Conservation (phyloP, 2,113 vertebrate genomes). For the Hystrix cristata region DNA sequence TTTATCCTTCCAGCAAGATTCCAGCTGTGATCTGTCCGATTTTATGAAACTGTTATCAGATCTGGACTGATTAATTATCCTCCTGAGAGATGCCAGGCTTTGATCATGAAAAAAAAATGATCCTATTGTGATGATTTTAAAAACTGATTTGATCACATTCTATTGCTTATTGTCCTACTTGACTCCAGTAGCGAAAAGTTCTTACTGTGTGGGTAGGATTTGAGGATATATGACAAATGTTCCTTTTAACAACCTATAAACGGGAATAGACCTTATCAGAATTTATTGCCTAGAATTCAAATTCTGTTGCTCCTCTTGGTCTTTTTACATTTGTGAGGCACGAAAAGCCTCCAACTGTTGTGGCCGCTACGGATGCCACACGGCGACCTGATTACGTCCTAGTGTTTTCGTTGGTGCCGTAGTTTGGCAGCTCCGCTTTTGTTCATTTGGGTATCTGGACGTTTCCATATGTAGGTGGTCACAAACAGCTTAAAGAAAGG, state of each 20-base stretch:
- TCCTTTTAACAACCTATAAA: slow-evolving; percentile 30
- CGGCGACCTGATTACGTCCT: slow-evolving; percentile 3
- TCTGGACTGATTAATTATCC: slow-evolving; percentile 14
- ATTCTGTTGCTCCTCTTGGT: slow-evolving; percentile 37
- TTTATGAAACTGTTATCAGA: slow-evolving; percentile 25
- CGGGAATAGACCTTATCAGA: background rate
- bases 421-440: background rate
- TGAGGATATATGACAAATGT: background rate
- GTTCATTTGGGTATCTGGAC: background rate
- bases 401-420: background rate
- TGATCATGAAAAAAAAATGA: slow-evolving; percentile 15
- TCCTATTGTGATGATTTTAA: slow-evolving; percentile 26
- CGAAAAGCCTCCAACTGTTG: background rate
- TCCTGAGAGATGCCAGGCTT: slow-evolving; percentile 29
- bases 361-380: slow-evolving; percentile 24
- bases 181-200: background rate
- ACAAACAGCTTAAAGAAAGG: background rate
- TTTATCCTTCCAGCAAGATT: background rate
- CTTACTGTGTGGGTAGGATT: background rate
- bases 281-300: slow-evolving; percentile 35
- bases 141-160: background rate
- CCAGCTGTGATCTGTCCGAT: slow-evolving; percentile 43
- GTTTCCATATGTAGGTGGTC: background rate
- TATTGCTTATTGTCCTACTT: background rate
- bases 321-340: background rate